phyloP scores from a whole-genome alignment of 2,888 invertebrate genomes.

The Oxycera nigricornis region DNA sequence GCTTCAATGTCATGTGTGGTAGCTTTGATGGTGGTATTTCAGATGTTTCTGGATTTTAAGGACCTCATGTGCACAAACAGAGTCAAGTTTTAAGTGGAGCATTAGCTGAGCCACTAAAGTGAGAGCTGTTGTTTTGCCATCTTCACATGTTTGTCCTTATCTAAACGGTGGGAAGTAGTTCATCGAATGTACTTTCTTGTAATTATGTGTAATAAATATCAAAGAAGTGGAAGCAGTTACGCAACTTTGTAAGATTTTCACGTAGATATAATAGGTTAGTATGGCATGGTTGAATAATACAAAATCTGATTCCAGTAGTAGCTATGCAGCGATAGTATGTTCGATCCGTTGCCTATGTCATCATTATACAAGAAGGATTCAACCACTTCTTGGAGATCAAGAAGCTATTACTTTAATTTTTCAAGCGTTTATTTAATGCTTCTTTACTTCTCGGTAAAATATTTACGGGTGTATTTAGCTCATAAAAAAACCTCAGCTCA shows the following conservation, averaged over 20 bases:
- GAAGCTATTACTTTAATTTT: too few relatives aligned
- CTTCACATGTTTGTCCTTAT: conserved; percentile 6
- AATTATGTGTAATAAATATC: conserved; percentile 13
- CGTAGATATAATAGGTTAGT: neutral
- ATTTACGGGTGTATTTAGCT: too few relatives aligned
- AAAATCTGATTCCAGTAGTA: too few relatives aligned
- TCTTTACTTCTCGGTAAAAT: too few relatives aligned
- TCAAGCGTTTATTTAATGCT: too few relatives aligned
- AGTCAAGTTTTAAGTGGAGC: conserved; percentile 28
- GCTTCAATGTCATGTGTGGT: neutral
- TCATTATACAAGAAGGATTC: too few relatives aligned
- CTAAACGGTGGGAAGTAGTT: conserved; percentile 19
- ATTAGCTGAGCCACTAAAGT: conserved; percentile 27
- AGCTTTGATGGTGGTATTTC: neutral
- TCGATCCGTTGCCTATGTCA: too few relatives aligned
- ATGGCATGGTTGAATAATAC: too few relatives aligned
- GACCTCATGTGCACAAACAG: too few relatives aligned
- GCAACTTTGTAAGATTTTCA: conserved; percentile 3
- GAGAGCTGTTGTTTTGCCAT: neutral
- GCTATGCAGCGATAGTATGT: too few relatives aligned
- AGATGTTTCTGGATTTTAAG: neutral
- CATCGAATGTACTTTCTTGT: neutral
- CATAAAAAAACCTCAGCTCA: too few relatives aligned
- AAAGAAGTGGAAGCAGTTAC: conserved; percentile 21
- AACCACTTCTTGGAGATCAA: too few relatives aligned